These are phyloP conservation scores for Sisyra nigra DNA, from an alignment of 2,888 invertebrate genomes.

Conservation along the genomic window DNA sequence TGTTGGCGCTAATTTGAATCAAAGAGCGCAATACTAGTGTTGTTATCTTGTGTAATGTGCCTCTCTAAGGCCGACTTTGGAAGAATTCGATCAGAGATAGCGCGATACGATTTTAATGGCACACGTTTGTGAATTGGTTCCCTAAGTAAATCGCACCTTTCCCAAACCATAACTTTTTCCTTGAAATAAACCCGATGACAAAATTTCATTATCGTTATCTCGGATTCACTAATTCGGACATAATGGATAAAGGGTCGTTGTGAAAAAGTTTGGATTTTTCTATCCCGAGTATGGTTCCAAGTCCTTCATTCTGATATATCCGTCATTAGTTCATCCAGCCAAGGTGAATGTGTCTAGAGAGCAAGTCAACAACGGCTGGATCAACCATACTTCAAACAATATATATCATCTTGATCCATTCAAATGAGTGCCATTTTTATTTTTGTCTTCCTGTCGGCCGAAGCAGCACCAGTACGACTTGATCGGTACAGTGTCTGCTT, in stretches of 20 bases:
- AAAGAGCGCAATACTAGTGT: conserved; percentile 4
- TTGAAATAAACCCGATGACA: background rate
- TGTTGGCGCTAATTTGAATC: conserved; percentile 3
- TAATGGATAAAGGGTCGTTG: background rate
- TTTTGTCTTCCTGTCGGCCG: conserved; percentile 5
- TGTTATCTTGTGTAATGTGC: conserved; percentile 7
- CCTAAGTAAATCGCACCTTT: conserved; percentile 3
- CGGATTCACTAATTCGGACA: background rate
- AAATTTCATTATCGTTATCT: background rate
- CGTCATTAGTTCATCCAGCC: too few relatives aligned
- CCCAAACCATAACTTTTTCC: conserved; percentile 3
- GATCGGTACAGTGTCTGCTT: conserved; percentile 1
- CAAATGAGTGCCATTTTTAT: conserved; percentile 9
- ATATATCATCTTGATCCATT: background rate
- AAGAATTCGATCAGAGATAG: conserved; percentile 18
- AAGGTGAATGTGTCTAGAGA: too few relatives aligned
- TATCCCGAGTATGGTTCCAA: background rate
- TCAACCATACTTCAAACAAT: background rate
- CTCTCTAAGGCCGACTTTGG: conserved; percentile 24
- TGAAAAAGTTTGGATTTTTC: too few relatives aligned
- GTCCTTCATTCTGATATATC: background rate
- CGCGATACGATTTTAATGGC: conserved; percentile 21
- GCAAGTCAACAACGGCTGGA: too few relatives aligned
- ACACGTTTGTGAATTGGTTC: conserved; percentile 15
- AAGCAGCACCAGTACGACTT: background rate